phyloP scores from a whole-genome alignment of 2,888 invertebrate genomes.

The Ophonus ardosiacus region DNA sequence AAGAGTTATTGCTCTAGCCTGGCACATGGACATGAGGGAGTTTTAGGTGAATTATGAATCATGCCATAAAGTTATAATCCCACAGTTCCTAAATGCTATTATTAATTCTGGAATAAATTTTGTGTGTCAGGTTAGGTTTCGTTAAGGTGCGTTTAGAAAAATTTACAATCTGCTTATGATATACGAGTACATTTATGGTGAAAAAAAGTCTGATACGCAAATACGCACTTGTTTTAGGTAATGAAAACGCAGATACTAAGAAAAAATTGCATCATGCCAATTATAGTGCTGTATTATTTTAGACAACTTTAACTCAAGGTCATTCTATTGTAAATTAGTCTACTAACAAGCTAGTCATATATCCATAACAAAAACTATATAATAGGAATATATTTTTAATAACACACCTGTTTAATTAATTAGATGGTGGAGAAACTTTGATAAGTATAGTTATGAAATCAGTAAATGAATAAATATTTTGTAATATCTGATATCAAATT shows the following conservation, averaged over 20 bases:
- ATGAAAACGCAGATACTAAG: background rate
- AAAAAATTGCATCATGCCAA: background rate
- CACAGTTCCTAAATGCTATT: too few species aligned
- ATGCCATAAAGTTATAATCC: too few species aligned
- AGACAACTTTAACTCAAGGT: background rate
- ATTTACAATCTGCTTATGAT: too few species aligned
- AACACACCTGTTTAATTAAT: background rate
- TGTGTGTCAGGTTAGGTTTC: too few species aligned
- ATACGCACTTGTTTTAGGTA: too few species aligned
- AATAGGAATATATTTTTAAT: background rate
- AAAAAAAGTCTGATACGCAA: too few species aligned
- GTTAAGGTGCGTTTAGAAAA: too few species aligned
- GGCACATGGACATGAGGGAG: too few species aligned
- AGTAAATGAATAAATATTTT: background rate
- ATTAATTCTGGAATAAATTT: too few species aligned
- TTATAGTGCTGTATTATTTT: background rate
- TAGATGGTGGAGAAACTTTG: background rate
- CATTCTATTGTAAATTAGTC: background rate
- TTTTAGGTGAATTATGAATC: too few species aligned
- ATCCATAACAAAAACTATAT: background rate
- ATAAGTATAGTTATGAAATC: background rate
- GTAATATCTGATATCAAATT: slow-evolving; percentile 12
- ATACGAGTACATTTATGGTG: too few species aligned
- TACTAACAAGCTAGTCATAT: background rate
- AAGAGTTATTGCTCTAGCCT: too few species aligned